phyloP scores from a whole-genome alignment of 2,888 invertebrate species.

The Sacculina carcini region DNA sequence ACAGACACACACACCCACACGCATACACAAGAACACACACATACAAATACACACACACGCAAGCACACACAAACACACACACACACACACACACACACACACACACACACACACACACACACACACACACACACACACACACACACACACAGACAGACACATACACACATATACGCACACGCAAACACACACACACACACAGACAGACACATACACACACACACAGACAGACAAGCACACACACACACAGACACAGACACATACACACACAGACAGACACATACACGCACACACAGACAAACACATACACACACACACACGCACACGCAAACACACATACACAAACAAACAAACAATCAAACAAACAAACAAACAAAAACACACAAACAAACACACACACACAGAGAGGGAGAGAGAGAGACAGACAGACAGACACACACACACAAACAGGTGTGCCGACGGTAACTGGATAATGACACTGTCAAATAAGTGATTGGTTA shows the following conservation, averaged over 20 bases:
- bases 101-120: neutral
- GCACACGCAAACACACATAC: conserved; percentile 7
- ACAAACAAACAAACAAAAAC: conserved; percentile 28
- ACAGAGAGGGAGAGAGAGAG: neutral
- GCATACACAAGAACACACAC: too few species aligned
- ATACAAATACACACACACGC: too few species aligned
- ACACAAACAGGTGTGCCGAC: too few species aligned
- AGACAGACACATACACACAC: neutral
- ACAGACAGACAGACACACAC: neutral
- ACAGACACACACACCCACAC: too few species aligned
- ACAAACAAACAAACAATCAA: conserved; percentile 22
- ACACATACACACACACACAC: conserved; percentile 8
- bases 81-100: too few species aligned
- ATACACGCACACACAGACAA: neutral
- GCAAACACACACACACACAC: neutral
- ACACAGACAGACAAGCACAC: neutral
- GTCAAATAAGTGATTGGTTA: too few species aligned
- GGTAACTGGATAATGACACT: too few species aligned
- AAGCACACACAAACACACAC: too few species aligned
- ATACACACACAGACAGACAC: neutral
- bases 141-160: neutral
- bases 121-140: neutral
- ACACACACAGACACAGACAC: neutral
- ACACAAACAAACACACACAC: neutral
- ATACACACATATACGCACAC: neutral